Evolutionary conservation across 2,113 vertebrate species (phyloP).

Genomic region (Dipodomys spectabilis): DNA sequence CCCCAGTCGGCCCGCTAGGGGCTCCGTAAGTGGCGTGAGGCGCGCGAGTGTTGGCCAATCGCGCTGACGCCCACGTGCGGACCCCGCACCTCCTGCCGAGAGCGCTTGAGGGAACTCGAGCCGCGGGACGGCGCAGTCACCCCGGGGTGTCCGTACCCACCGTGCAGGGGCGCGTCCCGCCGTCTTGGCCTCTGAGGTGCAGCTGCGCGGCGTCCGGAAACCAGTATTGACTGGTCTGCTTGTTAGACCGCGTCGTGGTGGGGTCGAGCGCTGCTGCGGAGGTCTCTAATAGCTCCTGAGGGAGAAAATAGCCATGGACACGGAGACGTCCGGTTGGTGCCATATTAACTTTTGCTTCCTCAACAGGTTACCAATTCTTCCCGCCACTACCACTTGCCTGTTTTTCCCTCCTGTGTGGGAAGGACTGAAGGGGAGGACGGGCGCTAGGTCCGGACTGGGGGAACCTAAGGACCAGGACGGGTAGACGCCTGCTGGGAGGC

Average conservation of each 20-base stretch:
- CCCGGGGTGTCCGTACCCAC: not conserved
- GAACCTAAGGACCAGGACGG: not conserved
- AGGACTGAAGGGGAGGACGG: not conserved
- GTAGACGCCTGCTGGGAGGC: not conserved
- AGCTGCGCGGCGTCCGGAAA: too few species aligned
- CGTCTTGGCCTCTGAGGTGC: not conserved
- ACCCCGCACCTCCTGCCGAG: not conserved
- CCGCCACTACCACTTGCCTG: too few species aligned
- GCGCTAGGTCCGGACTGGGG: not conserved
- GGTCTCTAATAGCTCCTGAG: slow-evolving; percentile 47
- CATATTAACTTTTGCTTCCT: slow-evolving; percentile 72
- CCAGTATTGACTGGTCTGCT: slow-evolving; percentile 16
- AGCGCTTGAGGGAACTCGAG: not conserved
- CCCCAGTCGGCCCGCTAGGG: too few species aligned
- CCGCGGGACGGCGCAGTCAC: too few species aligned
- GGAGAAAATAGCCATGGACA: slow-evolving; percentile 60
- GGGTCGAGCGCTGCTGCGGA: slow-evolving; percentile 33
- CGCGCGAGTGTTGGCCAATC: not conserved
- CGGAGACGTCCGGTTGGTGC: slow-evolving; percentile 57
- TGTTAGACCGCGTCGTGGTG: not conserved
- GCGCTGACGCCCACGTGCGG: not conserved
- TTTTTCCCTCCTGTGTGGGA: not conserved
- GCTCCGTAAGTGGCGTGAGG: not conserved
- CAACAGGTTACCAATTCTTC: slow-evolving; percentile 14
- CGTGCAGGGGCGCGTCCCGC: not conserved